Conservation (phyloP, 2,113 vertebrate genomes). For the Zapornia atra region DNA sequence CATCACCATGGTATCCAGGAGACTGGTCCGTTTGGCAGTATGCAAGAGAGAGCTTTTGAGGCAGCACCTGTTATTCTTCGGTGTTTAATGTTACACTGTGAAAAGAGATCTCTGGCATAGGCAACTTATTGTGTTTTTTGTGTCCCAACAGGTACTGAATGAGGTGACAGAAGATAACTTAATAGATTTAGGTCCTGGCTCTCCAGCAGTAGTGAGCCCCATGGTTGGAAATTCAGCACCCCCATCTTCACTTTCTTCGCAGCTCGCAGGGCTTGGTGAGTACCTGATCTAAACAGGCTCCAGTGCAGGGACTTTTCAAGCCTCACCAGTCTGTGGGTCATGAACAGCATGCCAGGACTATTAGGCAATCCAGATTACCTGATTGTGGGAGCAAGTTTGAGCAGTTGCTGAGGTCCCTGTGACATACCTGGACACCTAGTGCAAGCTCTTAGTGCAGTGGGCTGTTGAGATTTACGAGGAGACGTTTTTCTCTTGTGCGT, state of each 20-base stretch:
- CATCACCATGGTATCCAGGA: background rate
- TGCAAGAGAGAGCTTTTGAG: background rate
- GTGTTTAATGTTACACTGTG: background rate
- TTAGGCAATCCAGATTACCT: background rate
- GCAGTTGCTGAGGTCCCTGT: background rate
- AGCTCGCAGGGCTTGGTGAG: constrained; percentile 92
- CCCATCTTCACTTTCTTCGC: constrained; percentile 86
- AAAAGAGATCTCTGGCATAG: background rate
- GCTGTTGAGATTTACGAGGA: background rate
- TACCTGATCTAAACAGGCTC: background rate
- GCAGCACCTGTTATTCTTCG: background rate
- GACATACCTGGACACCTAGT: background rate
- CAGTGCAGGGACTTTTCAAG: background rate
- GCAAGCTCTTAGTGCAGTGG: background rate
- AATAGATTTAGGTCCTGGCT: constrained; percentile 96
- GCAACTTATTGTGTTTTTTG: background rate
- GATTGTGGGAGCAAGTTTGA: background rate
- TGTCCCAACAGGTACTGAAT: constrained; percentile 84
- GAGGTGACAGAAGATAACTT: constrained; percentile 97
- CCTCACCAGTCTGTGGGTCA: background rate
- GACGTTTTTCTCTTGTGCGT: background rate
- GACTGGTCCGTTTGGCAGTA: background rate
- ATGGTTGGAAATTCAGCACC: constrained; percentile 81
- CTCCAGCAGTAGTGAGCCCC: constrained; percentile 95
- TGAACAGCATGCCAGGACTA: background rate